Conservation (phyloP, 2,888 invertebrate genomes). For the Adineta ricciae region DNA sequence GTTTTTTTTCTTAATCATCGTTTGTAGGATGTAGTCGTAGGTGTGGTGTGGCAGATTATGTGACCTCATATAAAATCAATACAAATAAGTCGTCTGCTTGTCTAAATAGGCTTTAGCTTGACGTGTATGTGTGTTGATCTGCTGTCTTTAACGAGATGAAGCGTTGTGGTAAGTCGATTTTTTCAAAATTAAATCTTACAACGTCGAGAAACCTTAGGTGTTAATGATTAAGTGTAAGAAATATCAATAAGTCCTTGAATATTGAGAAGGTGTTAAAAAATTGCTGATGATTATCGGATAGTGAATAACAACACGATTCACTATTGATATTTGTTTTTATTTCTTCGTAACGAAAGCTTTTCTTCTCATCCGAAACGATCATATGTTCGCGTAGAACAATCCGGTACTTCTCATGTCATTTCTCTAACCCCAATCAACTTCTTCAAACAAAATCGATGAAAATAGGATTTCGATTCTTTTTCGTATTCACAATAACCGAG, state of each 20-base stretch:
- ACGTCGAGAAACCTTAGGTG: background rate
- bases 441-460: too few relatives aligned
- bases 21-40: background rate
- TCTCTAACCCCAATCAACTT: too few relatives aligned
- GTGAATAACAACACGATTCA: background rate
- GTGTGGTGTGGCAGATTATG: background rate
- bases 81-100: background rate
- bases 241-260: background rate
- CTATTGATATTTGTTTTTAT: too few relatives aligned
- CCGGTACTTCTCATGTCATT: too few relatives aligned
- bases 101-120: background rate
- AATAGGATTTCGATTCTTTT: too few relatives aligned
- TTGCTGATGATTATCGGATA: background rate
- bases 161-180: too few relatives aligned
- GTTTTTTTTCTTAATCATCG: background rate
- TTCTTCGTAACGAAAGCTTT: too few relatives aligned
- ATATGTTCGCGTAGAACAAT: too few relatives aligned
- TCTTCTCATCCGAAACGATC: too few relatives aligned
- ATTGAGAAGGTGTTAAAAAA: background rate
- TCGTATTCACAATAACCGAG: too few relatives aligned
- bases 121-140: background rate
- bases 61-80: background rate
- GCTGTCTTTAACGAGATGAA: too few relatives aligned
- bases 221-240: background rate
- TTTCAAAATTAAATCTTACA: background rate